A percentile compares a stretch with the other conserved stretches of the same genome.
Evolutionary conservation across 2,797 vertebrate species (phyloP).

Genomic region (Tenualosa thibaudeaui): DNA sequence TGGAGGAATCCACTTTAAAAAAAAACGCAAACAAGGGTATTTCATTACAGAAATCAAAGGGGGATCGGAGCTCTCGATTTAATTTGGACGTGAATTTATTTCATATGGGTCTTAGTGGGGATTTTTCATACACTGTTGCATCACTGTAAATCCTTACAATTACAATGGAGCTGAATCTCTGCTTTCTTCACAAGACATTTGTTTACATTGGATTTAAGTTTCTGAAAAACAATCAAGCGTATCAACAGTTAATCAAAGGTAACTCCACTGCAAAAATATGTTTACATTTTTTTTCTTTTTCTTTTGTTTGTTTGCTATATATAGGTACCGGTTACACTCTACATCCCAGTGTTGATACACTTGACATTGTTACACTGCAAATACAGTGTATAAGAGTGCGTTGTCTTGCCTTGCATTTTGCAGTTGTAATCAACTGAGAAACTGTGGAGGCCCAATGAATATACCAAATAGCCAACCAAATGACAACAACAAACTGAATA

Average conservation of each 20-base stretch:
- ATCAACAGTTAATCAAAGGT: not conserved
- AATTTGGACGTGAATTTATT: conserved; percentile 29
- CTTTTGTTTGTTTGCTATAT: too few relatives aligned
- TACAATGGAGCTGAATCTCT: not conserved
- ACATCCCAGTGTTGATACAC: not conserved
- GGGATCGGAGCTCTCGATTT: conserved; percentile 8
- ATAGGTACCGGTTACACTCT: too few relatives aligned
- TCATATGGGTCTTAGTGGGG: conserved; percentile 27
- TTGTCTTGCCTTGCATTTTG: not conserved
- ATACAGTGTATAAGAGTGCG: not conserved
- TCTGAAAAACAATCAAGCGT: not conserved
- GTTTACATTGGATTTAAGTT: not conserved
- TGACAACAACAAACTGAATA: not conserved
- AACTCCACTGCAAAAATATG: not conserved
- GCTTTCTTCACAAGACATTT: not conserved
- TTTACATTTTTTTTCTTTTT: not conserved
- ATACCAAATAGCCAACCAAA: not conserved
- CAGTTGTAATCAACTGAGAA: not conserved
- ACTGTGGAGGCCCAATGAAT: not conserved
- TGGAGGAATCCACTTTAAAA: conserved; percentile 22
- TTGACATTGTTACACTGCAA: not conserved
- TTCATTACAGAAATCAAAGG: not conserved
- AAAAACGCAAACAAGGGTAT: not conserved
- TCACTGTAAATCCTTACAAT: not conserved
- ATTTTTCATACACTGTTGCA: conserved; percentile 3